Evolutionary conservation across 2,888 invertebrate species (phyloP).

Genomic region (Tortrix viridana): DNA sequence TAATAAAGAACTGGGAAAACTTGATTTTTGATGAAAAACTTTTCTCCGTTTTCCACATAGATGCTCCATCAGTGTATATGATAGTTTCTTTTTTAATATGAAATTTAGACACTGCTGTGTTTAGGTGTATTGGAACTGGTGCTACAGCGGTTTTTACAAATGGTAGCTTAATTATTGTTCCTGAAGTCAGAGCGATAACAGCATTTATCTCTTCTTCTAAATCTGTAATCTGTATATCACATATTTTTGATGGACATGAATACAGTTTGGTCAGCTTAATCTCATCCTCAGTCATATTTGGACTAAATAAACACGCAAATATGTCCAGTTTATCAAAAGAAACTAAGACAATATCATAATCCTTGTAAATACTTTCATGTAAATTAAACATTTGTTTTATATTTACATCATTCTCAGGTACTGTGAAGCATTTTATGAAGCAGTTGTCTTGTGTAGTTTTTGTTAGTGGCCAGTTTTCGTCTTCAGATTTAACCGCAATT

Average conservation of each 20-base stretch:
- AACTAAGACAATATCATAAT: slow-evolving; percentile 49
- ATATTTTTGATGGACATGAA: slow-evolving; percentile 63
- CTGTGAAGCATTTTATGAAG: slow-evolving; percentile 44
- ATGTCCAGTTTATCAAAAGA: slow-evolving; percentile 58
- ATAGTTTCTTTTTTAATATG: slow-evolving; percentile 49
- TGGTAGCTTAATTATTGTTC: slow-evolving; percentile 59
- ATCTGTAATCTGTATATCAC: slow-evolving; percentile 53
- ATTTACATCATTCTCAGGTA: slow-evolving; percentile 43
- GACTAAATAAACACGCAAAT: slow-evolving; percentile 54
- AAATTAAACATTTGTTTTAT: slow-evolving; percentile 46
- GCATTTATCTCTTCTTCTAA: slow-evolving; percentile 46
- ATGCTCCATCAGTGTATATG: slow-evolving; percentile 65
- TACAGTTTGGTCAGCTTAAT: slow-evolving; percentile 55
- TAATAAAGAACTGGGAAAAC: slow-evolving; percentile 59
- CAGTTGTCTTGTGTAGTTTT: slow-evolving; percentile 44
- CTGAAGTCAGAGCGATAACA: slow-evolving; percentile 60
- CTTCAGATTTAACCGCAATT: slow-evolving; percentile 42
- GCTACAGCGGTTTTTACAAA: slow-evolving; percentile 44
- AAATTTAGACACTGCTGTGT: slow-evolving; percentile 61
- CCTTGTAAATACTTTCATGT: slow-evolving; percentile 38
- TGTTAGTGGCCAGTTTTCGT: slow-evolving; percentile 42
- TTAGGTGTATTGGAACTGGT: slow-evolving; percentile 60
- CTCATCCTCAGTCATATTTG: slow-evolving; percentile 46
- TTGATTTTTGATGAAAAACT: slow-evolving; percentile 47
- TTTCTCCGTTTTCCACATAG: slow-evolving; percentile 67